Conservation (phyloP, 2,888 invertebrate genomes). For the Salpingus planirostris region DNA sequence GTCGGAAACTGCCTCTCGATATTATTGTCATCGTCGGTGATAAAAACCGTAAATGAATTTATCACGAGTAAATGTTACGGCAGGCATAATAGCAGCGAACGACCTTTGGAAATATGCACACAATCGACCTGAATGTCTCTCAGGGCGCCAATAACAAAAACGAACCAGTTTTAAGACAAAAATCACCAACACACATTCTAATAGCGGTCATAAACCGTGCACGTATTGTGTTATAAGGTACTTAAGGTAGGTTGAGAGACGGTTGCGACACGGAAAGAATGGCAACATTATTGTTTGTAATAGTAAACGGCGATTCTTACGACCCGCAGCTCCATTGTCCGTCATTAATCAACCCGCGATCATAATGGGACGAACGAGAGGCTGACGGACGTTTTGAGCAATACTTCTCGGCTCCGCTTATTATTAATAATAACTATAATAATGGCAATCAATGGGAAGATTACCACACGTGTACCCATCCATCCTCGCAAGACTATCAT, state of each 20-base stretch:
- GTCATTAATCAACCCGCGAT: constrained; percentile 11
- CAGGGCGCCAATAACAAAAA: constrained; percentile 14
- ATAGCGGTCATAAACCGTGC: background rate
- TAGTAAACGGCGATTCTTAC: constrained; percentile 1
- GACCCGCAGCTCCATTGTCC: constrained; percentile 6
- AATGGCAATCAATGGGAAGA: constrained; percentile 9
- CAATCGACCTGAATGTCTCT: constrained; percentile 13
- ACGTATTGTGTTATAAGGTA: constrained; percentile 6
- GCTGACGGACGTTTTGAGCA: constrained; percentile 13
- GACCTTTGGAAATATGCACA: constrained; percentile 15
- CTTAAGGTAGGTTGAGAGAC: no score
- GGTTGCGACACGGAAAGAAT: constrained; percentile 9
- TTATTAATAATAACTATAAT: constrained; percentile 15
- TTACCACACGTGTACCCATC: constrained; percentile 9
- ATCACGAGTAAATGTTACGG: no score
- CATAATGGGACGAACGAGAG: constrained; percentile 11
- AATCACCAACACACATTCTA: constrained; percentile 10
- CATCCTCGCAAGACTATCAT: background rate
- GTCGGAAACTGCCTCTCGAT: no score
- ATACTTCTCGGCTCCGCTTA: constrained; percentile 7
- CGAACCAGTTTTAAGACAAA: constrained; percentile 13
- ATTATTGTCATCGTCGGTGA: no score
- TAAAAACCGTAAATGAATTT: no score
- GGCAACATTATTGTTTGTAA: constrained; percentile 8
- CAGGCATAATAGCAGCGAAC: no score